phyloP scores from a whole-genome alignment of 1,140 invertebrate genomes.

The Microplitis demolitor region DNA sequence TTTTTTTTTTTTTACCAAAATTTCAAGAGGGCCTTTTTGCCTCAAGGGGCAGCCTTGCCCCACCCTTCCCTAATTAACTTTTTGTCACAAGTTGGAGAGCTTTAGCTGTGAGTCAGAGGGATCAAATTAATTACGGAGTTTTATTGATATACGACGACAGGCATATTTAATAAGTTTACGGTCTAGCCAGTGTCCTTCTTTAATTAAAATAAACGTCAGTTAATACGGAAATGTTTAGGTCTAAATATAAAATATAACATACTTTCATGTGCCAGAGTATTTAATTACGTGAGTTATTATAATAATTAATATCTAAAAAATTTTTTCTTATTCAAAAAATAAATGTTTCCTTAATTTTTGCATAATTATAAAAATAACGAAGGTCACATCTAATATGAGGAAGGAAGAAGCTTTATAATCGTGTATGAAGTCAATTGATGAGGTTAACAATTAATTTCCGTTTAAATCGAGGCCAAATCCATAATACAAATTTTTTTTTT shows the following conservation, averaged over 20 bases:
- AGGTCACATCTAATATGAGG: slow-evolving; percentile 1
- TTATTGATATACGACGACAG: slow-evolving; percentile 24
- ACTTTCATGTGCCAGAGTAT: too few relatives aligned
- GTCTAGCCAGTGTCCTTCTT: background rate
- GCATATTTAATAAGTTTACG: background rate
- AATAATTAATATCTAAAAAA: too few relatives aligned
- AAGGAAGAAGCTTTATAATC: slow-evolving; percentile 4
- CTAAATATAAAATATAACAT: background rate
- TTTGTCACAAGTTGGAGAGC: too few relatives aligned
- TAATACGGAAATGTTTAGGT: background rate
- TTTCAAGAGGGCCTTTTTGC: too few relatives aligned
- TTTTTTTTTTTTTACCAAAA: too few relatives aligned
- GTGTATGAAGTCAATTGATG: slow-evolving; percentile 37
- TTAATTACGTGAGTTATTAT: too few relatives aligned
- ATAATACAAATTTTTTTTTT: background rate
- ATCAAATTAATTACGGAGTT: slow-evolving; percentile 20
- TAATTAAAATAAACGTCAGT: too few relatives aligned
- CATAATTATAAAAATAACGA: background rate
- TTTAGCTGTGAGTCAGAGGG: slow-evolving; percentile 14
- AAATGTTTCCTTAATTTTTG: too few relatives aligned
- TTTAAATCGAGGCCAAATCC: slow-evolving; percentile 18
- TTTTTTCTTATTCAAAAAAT: background rate
- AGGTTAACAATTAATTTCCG: slow-evolving; percentile 48
- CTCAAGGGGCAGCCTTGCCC: too few relatives aligned
- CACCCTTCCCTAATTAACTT: too few relatives aligned